Evolutionary conservation across 2,797 vertebrate genomes (phyloP).

Genomic region (Acridotheres tristis): DNA sequence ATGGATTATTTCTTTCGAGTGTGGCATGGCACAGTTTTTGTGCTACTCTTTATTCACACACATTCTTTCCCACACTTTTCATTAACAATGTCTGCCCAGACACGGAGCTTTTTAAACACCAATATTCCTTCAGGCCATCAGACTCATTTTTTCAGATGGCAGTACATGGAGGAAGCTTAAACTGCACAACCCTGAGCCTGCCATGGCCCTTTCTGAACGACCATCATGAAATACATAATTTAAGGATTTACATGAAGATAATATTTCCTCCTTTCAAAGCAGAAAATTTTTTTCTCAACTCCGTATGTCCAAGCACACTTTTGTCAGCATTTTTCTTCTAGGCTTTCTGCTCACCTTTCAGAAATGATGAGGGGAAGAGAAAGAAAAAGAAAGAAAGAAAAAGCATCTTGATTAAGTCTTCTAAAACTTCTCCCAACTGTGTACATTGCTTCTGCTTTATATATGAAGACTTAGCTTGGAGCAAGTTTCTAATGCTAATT

Average conservation of each 20-base stretch:
- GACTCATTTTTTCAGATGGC: neutral
- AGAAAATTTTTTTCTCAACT: neutral
- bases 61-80: neutral
- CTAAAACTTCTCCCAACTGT: neutral
- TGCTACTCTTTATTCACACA: neutral
- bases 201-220: neutral
- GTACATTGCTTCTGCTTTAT: neutral
- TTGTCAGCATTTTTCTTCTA: neutral
- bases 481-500: conserved; percentile 34
- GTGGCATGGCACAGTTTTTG: neutral
- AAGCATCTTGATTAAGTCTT: neutral
- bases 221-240: neutral
- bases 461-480: neutral
- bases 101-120: neutral
- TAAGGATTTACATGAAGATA: neutral
- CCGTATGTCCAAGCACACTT: neutral
- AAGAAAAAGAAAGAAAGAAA: neutral
- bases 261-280: neutral
- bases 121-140: neutral
- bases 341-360: neutral
- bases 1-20: neutral
- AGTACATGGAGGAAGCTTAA: neutral
- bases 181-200: neutral
- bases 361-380: accelerated
- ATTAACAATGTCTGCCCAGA: neutral